These are phyloP conservation scores for Ptiloglossa arizonensis DNA, from an alignment of 1,140 invertebrate species.

Conservation along the genomic window DNA sequence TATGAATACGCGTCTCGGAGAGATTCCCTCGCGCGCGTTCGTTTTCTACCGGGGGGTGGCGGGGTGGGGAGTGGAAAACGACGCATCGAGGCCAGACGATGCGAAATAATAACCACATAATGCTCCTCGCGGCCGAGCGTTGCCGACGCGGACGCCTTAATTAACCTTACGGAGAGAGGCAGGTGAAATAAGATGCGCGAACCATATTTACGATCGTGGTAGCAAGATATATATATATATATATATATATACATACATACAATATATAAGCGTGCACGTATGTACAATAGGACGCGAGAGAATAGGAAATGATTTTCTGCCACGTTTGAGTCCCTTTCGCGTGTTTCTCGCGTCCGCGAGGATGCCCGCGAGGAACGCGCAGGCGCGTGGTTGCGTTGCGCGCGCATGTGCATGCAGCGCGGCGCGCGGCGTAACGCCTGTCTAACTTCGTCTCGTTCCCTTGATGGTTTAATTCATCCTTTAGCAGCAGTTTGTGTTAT, in stretches of 20 bases:
- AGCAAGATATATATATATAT: too few relatives aligned
- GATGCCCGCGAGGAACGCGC: too few relatives aligned
- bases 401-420: neutral
- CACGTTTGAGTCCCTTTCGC: conserved; percentile 33
- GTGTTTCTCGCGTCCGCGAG: too few relatives aligned
- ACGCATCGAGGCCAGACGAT: conserved; percentile 1
- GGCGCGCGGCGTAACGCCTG: conserved; percentile 16
- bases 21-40: neutral
- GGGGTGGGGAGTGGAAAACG: too few relatives aligned
- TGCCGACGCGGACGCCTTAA: conserved; percentile 16
- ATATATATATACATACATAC: too few relatives aligned
- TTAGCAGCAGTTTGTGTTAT: neutral
- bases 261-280: too few relatives aligned
- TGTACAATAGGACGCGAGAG: too few relatives aligned
- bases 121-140: neutral
- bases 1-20: conserved; percentile 1
- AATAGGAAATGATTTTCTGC: conserved; percentile 55
- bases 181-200: conserved; percentile 3
- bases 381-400: too few relatives aligned
- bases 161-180: neutral
- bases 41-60: conserved; percentile 5
- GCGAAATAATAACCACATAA: conserved; percentile 14
- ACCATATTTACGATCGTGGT: neutral
- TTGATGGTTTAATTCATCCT: conserved; percentile 45
- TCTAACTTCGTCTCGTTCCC: conserved; percentile 22